Conservation (phyloP, 2,113 vertebrate genomes). For the Prinia subflava region DNA sequence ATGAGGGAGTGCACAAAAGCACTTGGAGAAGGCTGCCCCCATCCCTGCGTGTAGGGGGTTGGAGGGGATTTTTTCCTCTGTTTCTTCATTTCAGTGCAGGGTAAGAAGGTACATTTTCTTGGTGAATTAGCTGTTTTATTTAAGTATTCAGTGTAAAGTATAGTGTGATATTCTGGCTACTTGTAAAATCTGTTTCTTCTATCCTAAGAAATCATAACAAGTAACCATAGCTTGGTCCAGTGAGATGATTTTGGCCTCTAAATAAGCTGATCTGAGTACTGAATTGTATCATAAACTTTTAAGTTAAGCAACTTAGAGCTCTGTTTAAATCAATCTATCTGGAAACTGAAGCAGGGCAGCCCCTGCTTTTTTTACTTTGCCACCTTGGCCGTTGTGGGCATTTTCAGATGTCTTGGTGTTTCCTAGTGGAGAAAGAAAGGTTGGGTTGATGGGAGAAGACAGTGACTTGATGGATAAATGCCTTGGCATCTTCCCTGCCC, state of each 20-base stretch:
- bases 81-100: neutral
- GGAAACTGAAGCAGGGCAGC: neutral
- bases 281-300: neutral
- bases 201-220: neutral
- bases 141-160: neutral
- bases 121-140: neutral
- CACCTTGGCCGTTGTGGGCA: fast-evolving
- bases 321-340: neutral
- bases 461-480: neutral
- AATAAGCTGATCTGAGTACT: neutral
- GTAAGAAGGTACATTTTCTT: neutral
- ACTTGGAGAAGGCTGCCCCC: neutral
- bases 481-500: neutral
- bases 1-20: neutral
- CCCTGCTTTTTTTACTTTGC: neutral
- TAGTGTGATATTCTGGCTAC: neutral
- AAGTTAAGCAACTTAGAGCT: neutral
- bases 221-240: neutral
- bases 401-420: neutral
- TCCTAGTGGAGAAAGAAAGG: neutral
- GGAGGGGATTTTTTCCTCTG: fast-evolving
- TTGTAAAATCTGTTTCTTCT: neutral
- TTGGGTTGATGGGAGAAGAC: neutral
- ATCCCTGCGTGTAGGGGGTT: neutral
- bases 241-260: neutral